Conservation (phyloP, 2,797 vertebrate species). For the Sebastolobus alascanus region DNA sequence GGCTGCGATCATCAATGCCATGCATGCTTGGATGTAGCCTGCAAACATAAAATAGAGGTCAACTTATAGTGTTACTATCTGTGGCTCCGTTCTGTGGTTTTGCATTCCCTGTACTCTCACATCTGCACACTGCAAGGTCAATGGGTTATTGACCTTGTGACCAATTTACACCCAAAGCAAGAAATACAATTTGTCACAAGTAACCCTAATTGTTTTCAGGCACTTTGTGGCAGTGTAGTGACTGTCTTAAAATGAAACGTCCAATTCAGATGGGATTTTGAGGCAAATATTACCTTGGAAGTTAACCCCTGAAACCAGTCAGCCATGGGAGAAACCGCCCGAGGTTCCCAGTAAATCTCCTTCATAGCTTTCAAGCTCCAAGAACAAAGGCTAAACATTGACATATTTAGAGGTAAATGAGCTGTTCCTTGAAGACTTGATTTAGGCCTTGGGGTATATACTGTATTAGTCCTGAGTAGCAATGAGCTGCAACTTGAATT, state of each 20-base stretch:
- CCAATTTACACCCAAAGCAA: slow-evolving; percentile 56
- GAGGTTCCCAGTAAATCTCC: slow-evolving; percentile 83
- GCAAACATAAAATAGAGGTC: slow-evolving; percentile 43
- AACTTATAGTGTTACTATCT: not conserved
- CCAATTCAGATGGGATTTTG: slow-evolving; percentile 76
- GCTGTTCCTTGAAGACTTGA: slow-evolving; percentile 57
- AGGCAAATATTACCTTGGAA: slow-evolving; percentile 86
- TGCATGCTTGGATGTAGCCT: slow-evolving; percentile 96
- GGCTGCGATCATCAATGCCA: slow-evolving; percentile 94
- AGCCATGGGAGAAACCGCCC: slow-evolving; percentile 87
- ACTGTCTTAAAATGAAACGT: slow-evolving; percentile 30
- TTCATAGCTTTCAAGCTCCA: slow-evolving; percentile 81
- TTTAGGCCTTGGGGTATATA: slow-evolving; percentile 22
- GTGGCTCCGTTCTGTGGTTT: not conserved
- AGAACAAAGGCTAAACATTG: slow-evolving; percentile 84
- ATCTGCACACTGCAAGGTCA: slow-evolving; percentile 36
- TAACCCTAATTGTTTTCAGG: slow-evolving; percentile 38
- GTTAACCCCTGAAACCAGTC: slow-evolving; percentile 87
- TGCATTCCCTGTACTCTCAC: not conserved
- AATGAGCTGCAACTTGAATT: slow-evolving; percentile 32
- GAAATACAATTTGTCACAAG: slow-evolving; percentile 63
- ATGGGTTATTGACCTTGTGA: slow-evolving; percentile 44
- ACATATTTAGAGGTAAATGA: slow-evolving; percentile 72
- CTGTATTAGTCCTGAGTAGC: slow-evolving; percentile 18
- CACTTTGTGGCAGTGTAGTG: not conserved